Evolutionary conservation across 2,888 invertebrate genomes (phyloP).

Genomic region (Elysia crispata): DNA sequence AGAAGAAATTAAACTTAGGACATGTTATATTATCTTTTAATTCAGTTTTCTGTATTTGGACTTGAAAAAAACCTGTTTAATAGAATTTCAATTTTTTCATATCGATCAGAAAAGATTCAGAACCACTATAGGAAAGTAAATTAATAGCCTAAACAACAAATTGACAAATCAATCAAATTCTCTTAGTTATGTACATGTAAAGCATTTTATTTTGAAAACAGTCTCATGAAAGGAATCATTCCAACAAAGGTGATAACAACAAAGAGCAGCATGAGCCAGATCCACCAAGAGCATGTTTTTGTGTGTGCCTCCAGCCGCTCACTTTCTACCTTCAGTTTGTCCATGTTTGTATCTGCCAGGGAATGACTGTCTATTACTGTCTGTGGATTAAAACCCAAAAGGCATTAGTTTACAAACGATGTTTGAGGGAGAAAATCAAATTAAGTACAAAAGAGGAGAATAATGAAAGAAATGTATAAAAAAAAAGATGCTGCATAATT

Average conservation of each 20-base stretch:
- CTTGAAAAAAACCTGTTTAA: no score
- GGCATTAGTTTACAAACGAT: no score
- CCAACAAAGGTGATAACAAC: conserved; percentile 92
- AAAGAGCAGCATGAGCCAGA: conserved; percentile 92
- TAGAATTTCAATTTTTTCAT: no score
- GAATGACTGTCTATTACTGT: conserved; percentile 86
- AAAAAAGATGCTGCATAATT: no score
- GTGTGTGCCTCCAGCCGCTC: conserved; percentile 90
- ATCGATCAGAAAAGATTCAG: no score
- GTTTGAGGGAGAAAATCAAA: no score
- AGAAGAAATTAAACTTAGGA: no score
- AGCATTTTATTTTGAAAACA: conserved; percentile 82
- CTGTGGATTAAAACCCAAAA: conserved; percentile 76
- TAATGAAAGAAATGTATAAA: no score
- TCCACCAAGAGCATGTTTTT: conserved; percentile 95
- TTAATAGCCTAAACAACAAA: background rate
- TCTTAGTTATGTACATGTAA: background rate
- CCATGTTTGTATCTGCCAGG: conserved; percentile 88
- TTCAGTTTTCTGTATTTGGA: no score
- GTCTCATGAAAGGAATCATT: conserved; percentile 95
- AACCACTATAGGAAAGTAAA: no score
- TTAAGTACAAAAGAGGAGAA: no score
- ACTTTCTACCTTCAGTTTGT: conserved; percentile 88
- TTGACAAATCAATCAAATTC: background rate
- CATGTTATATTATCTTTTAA: no score